Evolutionary conservation across 2,888 invertebrate species (phyloP).

Genomic region (Latrodectus elegans): DNA sequence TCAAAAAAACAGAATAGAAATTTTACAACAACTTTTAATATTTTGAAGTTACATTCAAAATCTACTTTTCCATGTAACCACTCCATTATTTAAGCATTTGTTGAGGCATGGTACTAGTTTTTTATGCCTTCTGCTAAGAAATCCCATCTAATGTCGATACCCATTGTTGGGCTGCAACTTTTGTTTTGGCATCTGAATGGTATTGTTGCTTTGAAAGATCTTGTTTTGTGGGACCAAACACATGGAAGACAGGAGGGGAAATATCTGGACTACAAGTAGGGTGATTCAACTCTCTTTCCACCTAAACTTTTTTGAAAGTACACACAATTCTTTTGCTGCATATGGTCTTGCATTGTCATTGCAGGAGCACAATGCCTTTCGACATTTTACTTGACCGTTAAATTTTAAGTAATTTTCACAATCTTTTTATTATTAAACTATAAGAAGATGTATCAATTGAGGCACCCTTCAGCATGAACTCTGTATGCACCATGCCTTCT

Average conservation of each 20-base stretch:
- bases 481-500: slow-evolving; percentile 13
- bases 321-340: slow-evolving; percentile 19
- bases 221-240: no score
- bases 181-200: no score
- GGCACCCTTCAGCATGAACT: slow-evolving; percentile 1
- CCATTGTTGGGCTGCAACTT: background rate
- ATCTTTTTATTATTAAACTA: slow-evolving; percentile 2
- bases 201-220: no score
- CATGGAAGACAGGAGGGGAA: no score
- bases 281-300: no score
- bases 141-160: slow-evolving; percentile 3
- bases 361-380: slow-evolving; percentile 3
- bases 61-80: background rate
- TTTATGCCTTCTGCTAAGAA: slow-evolving; percentile 13
- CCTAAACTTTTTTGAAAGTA: slow-evolving; percentile 4
- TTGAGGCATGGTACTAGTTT: background rate
- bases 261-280: no score
- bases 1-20: background rate
- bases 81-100: slow-evolving; percentile 14
- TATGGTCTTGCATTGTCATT: slow-evolving; percentile 14
- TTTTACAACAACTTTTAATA: slow-evolving; percentile 25
- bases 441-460: slow-evolving; percentile 1
- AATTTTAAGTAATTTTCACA: slow-evolving; percentile 3
- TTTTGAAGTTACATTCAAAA: slow-evolving; percentile 17
- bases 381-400: background rate